Conservation (phyloP, 2,888 invertebrate species). For the Chloroclystis v-ata region DNA sequence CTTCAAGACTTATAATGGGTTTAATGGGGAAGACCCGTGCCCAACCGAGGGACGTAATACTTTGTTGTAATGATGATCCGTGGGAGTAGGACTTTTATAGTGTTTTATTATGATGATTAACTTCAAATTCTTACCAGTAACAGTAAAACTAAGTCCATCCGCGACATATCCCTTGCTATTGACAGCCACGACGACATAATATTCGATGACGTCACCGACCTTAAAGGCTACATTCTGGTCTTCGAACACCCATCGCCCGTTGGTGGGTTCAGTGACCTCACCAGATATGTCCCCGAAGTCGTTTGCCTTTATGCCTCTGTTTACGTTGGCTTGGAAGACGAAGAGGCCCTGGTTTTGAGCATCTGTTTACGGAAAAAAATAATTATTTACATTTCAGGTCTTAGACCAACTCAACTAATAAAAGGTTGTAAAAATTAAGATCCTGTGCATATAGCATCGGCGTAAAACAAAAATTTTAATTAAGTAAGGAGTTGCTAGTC, state of each 20-base stretch:
- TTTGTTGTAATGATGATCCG: too few species aligned
- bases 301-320: conserved; percentile 64
- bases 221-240: conserved; percentile 61
- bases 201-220: conserved; percentile 77
- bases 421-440: too few species aligned
- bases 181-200: conserved; percentile 80
- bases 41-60: too few species aligned
- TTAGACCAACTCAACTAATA: too few species aligned
- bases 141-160: conserved; percentile 56
- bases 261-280: conserved; percentile 56
- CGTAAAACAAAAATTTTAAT: too few species aligned
- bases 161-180: conserved; percentile 65
- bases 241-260: conserved; percentile 75
- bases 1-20: too few species aligned
- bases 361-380: conserved; percentile 51
- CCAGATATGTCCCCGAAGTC: conserved; percentile 75
- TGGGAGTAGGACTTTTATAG: too few species aligned
- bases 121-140: conserved; percentile 63
- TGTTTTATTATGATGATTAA: too few species aligned
- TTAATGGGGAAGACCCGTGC: too few species aligned
- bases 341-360: conserved; percentile 73
- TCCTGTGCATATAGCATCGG: too few species aligned
- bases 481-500: too few species aligned
- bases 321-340: conserved; percentile 81
- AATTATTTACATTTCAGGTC: not conserved